These are phyloP conservation scores for Muscicapa comitata DNA, from an alignment of 2,797 vertebrate species.

Conservation along the genomic window DNA sequence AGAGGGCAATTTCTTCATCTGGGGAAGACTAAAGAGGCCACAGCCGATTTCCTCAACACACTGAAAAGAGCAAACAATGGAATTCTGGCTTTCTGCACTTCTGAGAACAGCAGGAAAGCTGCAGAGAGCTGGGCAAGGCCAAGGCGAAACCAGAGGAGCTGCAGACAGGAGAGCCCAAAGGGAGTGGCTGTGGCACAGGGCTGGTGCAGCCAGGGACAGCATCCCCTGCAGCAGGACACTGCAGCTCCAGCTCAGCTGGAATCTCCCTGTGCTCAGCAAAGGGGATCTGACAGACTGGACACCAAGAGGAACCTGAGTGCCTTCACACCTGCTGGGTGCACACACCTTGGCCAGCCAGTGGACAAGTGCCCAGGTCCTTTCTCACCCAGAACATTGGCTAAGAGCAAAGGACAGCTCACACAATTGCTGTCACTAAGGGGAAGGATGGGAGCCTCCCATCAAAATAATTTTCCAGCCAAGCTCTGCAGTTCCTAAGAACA, in stretches of 20 bases:
- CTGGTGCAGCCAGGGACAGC: background rate
- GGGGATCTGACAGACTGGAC: fast-evolving
- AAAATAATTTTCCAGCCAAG: background rate
- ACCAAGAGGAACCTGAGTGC: background rate
- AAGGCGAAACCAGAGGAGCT: background rate
- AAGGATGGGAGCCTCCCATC: background rate
- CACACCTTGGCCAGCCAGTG: background rate
- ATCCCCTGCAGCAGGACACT: fast-evolving
- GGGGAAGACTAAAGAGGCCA: conserved; percentile 13
- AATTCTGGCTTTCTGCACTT: background rate
- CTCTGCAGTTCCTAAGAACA: background rate
- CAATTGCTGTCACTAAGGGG: background rate
- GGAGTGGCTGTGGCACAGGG: background rate
- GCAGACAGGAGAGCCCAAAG: fast-evolving
- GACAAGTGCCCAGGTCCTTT: background rate
- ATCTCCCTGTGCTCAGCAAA: background rate
- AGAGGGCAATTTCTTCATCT: conserved; percentile 13
- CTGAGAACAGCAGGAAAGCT: background rate
- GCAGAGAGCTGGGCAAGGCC: background rate
- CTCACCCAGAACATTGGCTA: background rate
- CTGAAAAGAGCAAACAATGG: background rate
- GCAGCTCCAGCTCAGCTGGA: background rate
- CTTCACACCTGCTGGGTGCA: background rate
- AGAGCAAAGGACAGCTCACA: background rate
- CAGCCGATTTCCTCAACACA: background rate